Base-by-base conservation (phyloP, 1,140 invertebrate species). In the Zophobas atratus region DNA sequence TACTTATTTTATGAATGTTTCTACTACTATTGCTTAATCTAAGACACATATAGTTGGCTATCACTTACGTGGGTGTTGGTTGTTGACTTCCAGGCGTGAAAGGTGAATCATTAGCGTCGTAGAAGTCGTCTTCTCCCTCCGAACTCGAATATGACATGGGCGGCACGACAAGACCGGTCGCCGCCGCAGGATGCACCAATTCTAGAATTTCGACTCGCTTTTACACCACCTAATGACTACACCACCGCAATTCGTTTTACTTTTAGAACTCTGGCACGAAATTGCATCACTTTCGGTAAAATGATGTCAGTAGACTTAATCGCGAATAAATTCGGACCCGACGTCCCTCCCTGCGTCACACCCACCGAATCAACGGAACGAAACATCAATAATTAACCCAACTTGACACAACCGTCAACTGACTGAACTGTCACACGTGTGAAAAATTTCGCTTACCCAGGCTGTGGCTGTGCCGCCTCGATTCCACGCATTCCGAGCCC, bases 71-170 rank as follows among this genome's bases (percentile, higher is more conserved):
- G 53, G 89, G 82, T 76, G 89, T 83, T 81, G 88, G 84, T 79
- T 86, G 72, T 80, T 86, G 77, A 80, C 86, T 89, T 36, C 86
- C 87, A 2, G 86, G 83, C 74, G 88, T 83, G 78, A 91, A 90
- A 6, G 92, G 92, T 80, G 92, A 92, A 81, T 98, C 96, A 80
- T 96, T 93, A 4, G 97, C 97, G 90, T 99, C 97, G 86, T 92
- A 98, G 87, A 96, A 99, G 86, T 98, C 96, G 79, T 99, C 97
- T 84, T 99, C 97, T 82, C 98, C 97, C 86, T 99, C 97, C 46
- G 97, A 98, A 84, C 95, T 97, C 0, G 97, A 98, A 87, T 98
- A 99, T 0, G 97, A 98, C 63, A 93, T 96, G 84, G 95, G 95
- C 34, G 96, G 97, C 43, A 97, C 94, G 38, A 90, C 87, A 43